These are phyloP conservation scores for Eristalis intricaria DNA, from an alignment of 2,888 invertebrate genomes.

Conservation along the genomic window DNA sequence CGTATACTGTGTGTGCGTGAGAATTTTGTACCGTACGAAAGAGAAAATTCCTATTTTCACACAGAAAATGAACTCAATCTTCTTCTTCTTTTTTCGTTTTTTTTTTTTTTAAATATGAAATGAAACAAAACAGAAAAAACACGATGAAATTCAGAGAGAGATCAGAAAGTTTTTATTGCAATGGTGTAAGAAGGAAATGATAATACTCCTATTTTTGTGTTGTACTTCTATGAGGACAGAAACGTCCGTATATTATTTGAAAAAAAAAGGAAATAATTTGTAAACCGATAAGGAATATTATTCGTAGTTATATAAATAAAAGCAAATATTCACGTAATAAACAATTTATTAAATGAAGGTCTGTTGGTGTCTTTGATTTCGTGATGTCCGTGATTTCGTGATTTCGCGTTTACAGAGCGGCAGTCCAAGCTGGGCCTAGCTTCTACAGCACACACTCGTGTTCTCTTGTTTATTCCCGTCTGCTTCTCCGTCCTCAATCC, in stretches of 20 bases:
- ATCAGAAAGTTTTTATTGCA: constrained; percentile 49
- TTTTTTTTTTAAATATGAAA: not conserved
- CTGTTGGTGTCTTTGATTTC: not conserved
- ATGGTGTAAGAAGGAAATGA: not conserved
- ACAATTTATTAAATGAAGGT: constrained; percentile 62
- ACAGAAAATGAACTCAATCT: constrained; percentile 42
- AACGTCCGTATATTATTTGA: constrained; percentile 31
- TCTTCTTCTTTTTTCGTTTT: not conserved
- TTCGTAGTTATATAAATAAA: constrained; percentile 62
- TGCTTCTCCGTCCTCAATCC: not conserved
- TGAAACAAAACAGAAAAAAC: not conserved
- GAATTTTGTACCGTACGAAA: constrained; percentile 60
- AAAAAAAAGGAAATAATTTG: constrained; percentile 41
- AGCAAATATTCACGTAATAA: constrained; percentile 70
- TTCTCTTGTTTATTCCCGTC: too few species aligned
- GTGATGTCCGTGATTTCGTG: too few species aligned
- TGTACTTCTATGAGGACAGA: constrained; percentile 33
- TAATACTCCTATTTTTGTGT: constrained; percentile 59
- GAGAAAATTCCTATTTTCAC: constrained; percentile 69
- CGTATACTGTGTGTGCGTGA: constrained; percentile 60
- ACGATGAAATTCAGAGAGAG: constrained; percentile 20
- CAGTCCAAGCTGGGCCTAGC: too few species aligned
- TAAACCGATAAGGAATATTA: constrained; percentile 58
- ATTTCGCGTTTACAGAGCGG: not conserved
- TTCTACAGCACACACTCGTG: too few species aligned